phyloP scores from a whole-genome alignment of 2,888 invertebrate genomes.

The Danaus chrysippus region DNA sequence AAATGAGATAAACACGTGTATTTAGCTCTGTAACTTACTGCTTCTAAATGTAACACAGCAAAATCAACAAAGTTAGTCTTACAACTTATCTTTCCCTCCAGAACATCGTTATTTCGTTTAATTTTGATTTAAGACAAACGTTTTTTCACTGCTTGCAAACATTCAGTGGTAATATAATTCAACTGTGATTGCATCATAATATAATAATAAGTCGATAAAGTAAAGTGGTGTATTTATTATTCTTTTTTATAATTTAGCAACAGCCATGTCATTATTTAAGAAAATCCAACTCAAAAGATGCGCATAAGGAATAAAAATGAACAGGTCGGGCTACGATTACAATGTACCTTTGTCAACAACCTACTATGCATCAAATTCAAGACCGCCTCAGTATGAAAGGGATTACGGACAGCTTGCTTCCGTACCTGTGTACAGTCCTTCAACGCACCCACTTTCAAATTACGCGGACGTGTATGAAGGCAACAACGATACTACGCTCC shows the following conservation, averaged over 20 bases:
- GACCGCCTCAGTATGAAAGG: conserved; percentile 72
- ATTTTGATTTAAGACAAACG: conserved; percentile 31
- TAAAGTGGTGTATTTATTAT: conserved; percentile 8
- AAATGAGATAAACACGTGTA: conserved; percentile 72
- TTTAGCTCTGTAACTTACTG: conserved; percentile 63
- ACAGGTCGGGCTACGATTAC: conserved; percentile 76
- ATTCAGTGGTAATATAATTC: conserved; percentile 16
- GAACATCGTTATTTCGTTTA: conserved; percentile 29
- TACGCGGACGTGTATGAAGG: conserved; percentile 76
- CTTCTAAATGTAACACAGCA: conserved; percentile 57
- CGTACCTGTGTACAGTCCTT: conserved; percentile 66
- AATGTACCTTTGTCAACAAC: conserved; percentile 72
- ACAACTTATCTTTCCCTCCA: conserved; percentile 42
- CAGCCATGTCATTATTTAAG: conserved; percentile 26
- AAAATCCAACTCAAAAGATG: conserved; percentile 71
- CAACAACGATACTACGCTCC: conserved; percentile 73
- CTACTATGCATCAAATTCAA: conserved; percentile 67
- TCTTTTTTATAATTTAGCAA: conserved; percentile 17
- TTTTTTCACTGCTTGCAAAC: conserved; percentile 20
- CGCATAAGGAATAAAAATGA: conserved; percentile 72
- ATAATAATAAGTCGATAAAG: conserved; percentile 14
- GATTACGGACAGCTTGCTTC: conserved; percentile 66
- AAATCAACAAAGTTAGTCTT: conserved; percentile 60
- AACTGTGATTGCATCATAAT: conserved; percentile 50
- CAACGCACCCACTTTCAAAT: conserved; percentile 69